Percentiles rank a stretch among this genome's conserved stretches.
Conservation (phyloP, 2,113 vertebrate species). For the mouse (Mus musculus) region GRCm39 chr3:59060501-59061000, state of each 20-base stretch:
- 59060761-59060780: not conserved
- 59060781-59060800: not conserved
- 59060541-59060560: not conserved
- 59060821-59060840: constrained; percentile 44
- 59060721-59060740: not conserved
- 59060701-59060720: not conserved
- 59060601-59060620: constrained; percentile 15
- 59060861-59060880: not conserved
- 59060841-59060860: not conserved
- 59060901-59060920: not conserved
- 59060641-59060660: not conserved
- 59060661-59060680: not conserved
- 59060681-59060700: not conserved
- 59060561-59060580: not conserved
- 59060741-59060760: not conserved
- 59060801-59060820: fast-evolving
- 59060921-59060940: not conserved
- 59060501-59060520: not conserved
- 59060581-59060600: not conserved
- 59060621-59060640: not conserved
- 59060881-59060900: not conserved
- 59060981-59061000: not conserved
- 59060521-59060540: not conserved
- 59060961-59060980: constrained; percentile 68
- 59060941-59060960: constrained; percentile 56